Evolutionary conservation across 2,888 invertebrate genomes (phyloP).

Genomic region (Aphelenchoides bicaudatus): DNA sequence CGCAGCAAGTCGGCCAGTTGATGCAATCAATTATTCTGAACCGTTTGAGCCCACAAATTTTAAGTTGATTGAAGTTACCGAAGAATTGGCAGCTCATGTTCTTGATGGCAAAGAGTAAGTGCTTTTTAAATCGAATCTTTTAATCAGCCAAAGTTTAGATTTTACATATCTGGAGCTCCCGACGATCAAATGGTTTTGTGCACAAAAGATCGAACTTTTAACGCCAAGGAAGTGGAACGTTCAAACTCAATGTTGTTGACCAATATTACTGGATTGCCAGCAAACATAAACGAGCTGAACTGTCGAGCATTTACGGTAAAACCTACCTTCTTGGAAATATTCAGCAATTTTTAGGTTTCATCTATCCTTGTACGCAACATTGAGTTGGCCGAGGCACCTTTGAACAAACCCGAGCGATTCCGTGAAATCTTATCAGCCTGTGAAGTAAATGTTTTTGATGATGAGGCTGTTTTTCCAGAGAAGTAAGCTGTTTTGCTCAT

Average conservation of each 20-base stretch:
- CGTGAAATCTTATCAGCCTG: not conserved
- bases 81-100: not conserved
- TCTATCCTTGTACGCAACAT: not conserved
- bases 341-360: not conserved
- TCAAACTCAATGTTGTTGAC: conserved; percentile 6
- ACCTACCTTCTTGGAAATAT: not conserved
- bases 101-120: conserved; percentile 3
- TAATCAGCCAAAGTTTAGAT: not conserved
- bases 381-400: conserved; percentile 4
- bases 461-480: not conserved
- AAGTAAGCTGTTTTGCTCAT: not conserved
- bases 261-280: not conserved
- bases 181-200: conserved; percentile 10
- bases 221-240: conserved; percentile 12
- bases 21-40: not conserved
- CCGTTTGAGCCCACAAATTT: conserved; percentile 5
- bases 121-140: not conserved
- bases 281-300: not conserved
- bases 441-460: not conserved
- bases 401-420: conserved; percentile 2
- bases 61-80: conserved; percentile 7
- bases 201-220: conserved; percentile 10
- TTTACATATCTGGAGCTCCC: not conserved
- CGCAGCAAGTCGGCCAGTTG: conserved; percentile 1
- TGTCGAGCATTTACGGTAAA: not conserved